These are phyloP conservation scores for Dreissena polymorpha DNA, from an alignment of 1,140 invertebrate genomes.

Conservation along the genomic window DNA sequence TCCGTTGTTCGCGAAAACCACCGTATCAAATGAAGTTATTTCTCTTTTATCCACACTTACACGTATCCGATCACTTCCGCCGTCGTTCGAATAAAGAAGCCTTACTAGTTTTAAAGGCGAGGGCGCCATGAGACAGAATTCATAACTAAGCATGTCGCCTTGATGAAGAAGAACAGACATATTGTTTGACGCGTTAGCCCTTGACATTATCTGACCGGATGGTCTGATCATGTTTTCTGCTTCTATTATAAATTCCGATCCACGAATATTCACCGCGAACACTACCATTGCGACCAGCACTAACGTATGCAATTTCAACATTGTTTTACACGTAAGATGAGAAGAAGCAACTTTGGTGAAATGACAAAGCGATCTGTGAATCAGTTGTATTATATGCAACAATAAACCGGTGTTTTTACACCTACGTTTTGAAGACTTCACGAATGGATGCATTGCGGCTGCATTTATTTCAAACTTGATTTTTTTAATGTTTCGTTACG, in stretches of 20 bases:
- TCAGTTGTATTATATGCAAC: too few species aligned
- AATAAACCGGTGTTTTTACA: too few species aligned
- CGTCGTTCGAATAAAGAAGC: slow-evolving; percentile 47
- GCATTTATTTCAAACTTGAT: too few species aligned
- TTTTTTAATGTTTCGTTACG: too few species aligned
- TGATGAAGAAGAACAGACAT: slow-evolving; percentile 25
- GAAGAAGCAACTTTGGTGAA: too few species aligned
- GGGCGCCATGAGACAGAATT: slow-evolving; percentile 28
- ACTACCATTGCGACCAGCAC: too few species aligned
- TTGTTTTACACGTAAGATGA: too few species aligned
- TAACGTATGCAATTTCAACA: too few species aligned
- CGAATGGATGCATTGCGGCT: too few species aligned
- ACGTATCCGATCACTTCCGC: slow-evolving; percentile 9
- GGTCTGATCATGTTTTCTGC: slow-evolving; percentile 29
- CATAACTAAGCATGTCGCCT: slow-evolving; percentile 12
- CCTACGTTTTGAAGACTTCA: too few species aligned
- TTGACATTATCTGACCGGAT: not conserved
- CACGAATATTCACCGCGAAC: too few species aligned
- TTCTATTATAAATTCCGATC: slow-evolving; percentile 19
- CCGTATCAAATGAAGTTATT: slow-evolving; percentile 7
- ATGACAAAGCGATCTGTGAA: too few species aligned
- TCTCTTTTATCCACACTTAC: slow-evolving; percentile 11
- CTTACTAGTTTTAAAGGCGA: not conserved
- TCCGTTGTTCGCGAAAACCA: slow-evolving; percentile 10
- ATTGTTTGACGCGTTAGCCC: slow-evolving; percentile 9